These are phyloP conservation scores for Ceriagrion tenellum DNA, from an alignment of 2,888 invertebrate genomes.

Conservation along the genomic window DNA sequence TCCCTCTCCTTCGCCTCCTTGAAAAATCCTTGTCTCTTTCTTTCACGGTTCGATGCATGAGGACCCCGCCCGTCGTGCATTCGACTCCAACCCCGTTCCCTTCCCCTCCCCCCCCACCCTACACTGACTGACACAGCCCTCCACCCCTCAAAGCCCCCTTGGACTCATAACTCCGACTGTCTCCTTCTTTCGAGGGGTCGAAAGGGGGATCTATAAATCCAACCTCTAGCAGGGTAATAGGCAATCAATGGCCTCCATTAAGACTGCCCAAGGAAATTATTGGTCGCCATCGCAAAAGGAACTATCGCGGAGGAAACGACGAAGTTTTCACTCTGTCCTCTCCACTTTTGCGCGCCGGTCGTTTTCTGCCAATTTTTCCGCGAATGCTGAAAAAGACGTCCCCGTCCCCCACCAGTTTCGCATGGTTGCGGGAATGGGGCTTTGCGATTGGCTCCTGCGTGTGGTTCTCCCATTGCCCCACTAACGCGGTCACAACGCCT, in stretches of 20 bases:
- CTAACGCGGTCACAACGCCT: too few species aligned
- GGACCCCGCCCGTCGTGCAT: conserved; percentile 32
- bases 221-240: conserved; percentile 11
- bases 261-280: conserved; percentile 24
- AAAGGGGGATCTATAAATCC: conserved; percentile 48
- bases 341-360: too few species aligned
- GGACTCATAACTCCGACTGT: conserved; percentile 33
- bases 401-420: not conserved
- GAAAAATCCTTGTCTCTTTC: conserved; percentile 48
- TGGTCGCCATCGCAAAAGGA: not conserved
- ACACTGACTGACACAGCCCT: not conserved
- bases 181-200: not conserved
- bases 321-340: not conserved
- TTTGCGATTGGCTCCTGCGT: not conserved
- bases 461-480: too few species aligned
- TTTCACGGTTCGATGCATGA: conserved; percentile 54
- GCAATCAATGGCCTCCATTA: conserved; percentile 49
- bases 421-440: not conserved
- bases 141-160: not conserved
- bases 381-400: not conserved
- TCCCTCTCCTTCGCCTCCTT: not conserved
- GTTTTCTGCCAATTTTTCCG: not conserved
- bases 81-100: not conserved
- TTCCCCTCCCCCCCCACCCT: not conserved
- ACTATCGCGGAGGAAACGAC: not conserved